phyloP scores from a whole-genome alignment of 1,140 invertebrate genomes.

The Penaeus chinensis region DNA sequence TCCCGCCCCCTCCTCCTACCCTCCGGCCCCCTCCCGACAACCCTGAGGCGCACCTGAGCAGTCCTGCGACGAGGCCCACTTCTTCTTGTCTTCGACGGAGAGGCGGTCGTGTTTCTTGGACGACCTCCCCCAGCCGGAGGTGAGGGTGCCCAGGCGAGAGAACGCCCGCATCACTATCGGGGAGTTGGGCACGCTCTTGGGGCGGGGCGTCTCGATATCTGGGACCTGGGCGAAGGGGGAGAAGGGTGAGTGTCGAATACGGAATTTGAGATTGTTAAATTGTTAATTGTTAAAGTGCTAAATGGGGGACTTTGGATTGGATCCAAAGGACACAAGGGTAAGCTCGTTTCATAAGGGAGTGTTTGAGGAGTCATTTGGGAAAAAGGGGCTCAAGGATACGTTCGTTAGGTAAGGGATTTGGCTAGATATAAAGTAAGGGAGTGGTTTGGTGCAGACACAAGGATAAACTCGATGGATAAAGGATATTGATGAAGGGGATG shows the following conservation, averaged over 20 bases:
- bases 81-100: constrained; percentile 88
- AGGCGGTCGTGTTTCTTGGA: constrained; percentile 78
- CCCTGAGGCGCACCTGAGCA: constrained; percentile 74
- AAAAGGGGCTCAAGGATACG: no score
- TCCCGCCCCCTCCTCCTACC: background rate
- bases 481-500: no score
- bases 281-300: no score
- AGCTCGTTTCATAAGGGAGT: no score
- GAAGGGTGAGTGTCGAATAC: background rate
- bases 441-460: no score
- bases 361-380: no score
- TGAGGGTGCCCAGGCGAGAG: constrained; percentile 83
- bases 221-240: constrained; percentile 76
- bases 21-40: background rate
- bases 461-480: no score
- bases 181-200: constrained; percentile 92
- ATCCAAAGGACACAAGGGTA: no score
- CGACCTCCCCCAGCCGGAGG: constrained; percentile 88
- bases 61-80: constrained; percentile 91
- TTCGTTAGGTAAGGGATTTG: no score
- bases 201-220: constrained; percentile 77
- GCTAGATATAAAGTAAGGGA: no score
- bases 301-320: no score
- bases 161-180: constrained; percentile 95
- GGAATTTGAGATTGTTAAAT: no score